A percentile compares a stretch with the other conserved stretches of the same genome.
These are phyloP conservation scores for Euwallacea similis DNA, from an alignment of 1,140 invertebrate genomes.

Conservation along the genomic window DNA sequence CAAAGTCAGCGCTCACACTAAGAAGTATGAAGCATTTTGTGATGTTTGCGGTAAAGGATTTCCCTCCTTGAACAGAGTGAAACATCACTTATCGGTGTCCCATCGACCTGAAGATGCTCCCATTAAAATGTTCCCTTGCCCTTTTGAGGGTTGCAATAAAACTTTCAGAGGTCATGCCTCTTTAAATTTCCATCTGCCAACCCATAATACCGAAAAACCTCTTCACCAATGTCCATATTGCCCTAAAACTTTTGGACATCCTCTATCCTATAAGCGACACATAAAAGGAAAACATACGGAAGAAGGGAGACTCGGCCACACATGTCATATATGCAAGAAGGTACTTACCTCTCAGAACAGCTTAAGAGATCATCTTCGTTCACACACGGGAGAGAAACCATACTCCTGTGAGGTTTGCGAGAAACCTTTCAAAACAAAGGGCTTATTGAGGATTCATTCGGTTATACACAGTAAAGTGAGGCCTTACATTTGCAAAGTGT, in stretches of 20 bases:
- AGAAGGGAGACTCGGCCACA: constrained; percentile 20
- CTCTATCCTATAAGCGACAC: constrained; percentile 26
- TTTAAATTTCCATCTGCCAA: constrained; percentile 25
- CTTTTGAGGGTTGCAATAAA: constrained; percentile 27
- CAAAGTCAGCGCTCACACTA: constrained; percentile 59
- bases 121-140: constrained; percentile 18
- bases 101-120: constrained; percentile 22
- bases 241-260: constrained; percentile 57
- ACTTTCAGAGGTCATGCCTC: constrained; percentile 9
- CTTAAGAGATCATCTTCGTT: constrained; percentile 60
- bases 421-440: constrained; percentile 58
- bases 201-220: constrained; percentile 11
- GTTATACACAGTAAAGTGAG: constrained; percentile 55
- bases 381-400: constrained; percentile 71
- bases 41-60: constrained; percentile 45
- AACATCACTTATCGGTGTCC: constrained; percentile 11
- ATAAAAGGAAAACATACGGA: constrained; percentile 48
- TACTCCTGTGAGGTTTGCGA: constrained; percentile 69
- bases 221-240: constrained; percentile 60
- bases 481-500: constrained; percentile 48
- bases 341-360: constrained; percentile 24
- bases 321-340: constrained; percentile 43
- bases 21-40: constrained; percentile 52
- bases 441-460: constrained; percentile 58
- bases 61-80: constrained; percentile 18